Evolutionary conservation across 2,113 vertebrate genomes (phyloP), one percentile per base, ranked within the genome.

Genomic region (Lathamus discolor): DNA sequence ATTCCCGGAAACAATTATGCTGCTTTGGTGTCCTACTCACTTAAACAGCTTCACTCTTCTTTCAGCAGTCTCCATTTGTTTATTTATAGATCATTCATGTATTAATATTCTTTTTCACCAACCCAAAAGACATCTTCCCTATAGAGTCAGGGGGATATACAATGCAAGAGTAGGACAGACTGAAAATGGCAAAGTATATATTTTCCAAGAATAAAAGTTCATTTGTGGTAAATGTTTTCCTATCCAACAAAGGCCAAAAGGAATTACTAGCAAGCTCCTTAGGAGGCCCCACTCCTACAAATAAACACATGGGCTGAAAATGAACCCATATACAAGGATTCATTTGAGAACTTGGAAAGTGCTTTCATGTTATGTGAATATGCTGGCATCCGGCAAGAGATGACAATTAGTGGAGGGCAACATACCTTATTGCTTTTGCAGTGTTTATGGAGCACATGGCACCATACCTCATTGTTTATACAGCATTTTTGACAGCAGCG

Each of bases 1-100:
- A 94, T 92, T 93, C 94, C 75, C 85, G 33, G 86, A 96, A 93
- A 94, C 73, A 62, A 72, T 95, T 81, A 69, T 69, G 35, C 80
- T 82, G 5, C 92, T 96, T 87, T 79, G 66, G 88, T 94, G 88
- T 84, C 76, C 52, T 73, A 68, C 35, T 91, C 69, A 66, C 73
- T 82, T 84, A 91, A 94, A 86, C 52, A 88, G 51, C 61, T 89
- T 93, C 81, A 35, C 35, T 95, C 80, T 66, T 86, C 70, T 92
- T 93, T 81, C 79, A 89, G 76, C 6, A 3, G 80, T 92, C 68
- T 83, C 62, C 12, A 17, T 52, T 77, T 92, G 59, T 77, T 96
- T 96, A 94, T 95, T 96, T 95, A 88, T 92, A 95, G 93, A 64
- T 57, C 33, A 11, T 76, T 57, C 43, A 51, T 67, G 74, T 83